These are phyloP conservation scores for Rhinogobio ventralis DNA, from an alignment of 2,797 vertebrate species.

Conservation along the genomic window DNA sequence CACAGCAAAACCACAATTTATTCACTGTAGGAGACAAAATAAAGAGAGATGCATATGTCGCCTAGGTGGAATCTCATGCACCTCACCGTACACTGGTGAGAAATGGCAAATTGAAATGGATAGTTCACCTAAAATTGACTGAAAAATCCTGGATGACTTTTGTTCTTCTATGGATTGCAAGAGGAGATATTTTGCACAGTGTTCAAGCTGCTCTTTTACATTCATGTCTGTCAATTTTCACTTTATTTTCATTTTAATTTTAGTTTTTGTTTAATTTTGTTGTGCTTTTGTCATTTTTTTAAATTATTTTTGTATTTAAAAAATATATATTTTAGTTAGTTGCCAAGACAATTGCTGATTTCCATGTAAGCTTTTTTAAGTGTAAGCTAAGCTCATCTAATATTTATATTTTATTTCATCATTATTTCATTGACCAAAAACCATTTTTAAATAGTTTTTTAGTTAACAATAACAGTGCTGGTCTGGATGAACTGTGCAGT, in stretches of 20 bases:
- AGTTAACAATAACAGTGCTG: neutral
- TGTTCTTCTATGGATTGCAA: neutral
- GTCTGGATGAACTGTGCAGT: neutral
- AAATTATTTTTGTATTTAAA: neutral
- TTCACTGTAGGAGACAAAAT: neutral
- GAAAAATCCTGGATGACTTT: neutral
- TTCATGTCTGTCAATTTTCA: neutral
- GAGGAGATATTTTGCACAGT: neutral
- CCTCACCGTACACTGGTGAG: neutral
- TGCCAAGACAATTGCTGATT: neutral
- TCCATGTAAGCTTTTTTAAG: neutral
- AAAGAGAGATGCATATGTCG: neutral
- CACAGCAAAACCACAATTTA: neutral
- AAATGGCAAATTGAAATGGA: neutral
- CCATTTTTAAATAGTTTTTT: too few relatives aligned
- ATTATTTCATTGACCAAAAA: neutral
- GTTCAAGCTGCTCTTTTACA: neutral
- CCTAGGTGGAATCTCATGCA: neutral
- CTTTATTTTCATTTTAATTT: neutral
- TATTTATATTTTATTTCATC: neutral
- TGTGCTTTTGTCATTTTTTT: neutral
- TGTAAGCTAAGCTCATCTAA: neutral
- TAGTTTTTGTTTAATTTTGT: neutral
- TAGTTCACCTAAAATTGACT: neutral
- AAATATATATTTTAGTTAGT: neutral